Percentiles rank a stretch among this genome's conserved stretches.
Evolutionary conservation across 2,888 invertebrate species (phyloP).

Genomic region (Idaea aversata): DNA sequence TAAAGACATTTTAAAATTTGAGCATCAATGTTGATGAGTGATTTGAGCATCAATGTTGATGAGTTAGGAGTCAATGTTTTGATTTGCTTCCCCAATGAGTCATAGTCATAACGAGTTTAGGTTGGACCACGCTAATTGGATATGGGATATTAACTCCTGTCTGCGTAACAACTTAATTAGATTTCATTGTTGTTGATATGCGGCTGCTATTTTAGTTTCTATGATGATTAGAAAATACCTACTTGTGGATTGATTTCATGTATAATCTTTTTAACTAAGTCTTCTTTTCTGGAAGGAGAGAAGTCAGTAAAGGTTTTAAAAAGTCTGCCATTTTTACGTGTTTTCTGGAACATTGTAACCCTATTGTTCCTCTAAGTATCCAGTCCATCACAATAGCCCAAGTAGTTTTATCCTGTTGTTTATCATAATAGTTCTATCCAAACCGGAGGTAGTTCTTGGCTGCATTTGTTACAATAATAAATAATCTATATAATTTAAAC

Average conservation of each 20-base stretch:
- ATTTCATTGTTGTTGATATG: not conserved
- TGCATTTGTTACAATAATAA: too few relatives aligned
- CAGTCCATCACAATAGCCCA: too few relatives aligned
- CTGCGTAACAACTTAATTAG: conserved; percentile 7
- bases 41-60: not conserved
- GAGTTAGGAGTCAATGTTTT: not conserved
- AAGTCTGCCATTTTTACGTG: too few relatives aligned
- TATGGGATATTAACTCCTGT: conserved; percentile 12
- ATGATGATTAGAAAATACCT: not conserved
- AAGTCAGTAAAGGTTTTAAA: too few relatives aligned
- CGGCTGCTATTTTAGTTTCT: not conserved
- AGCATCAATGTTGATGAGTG: not conserved
- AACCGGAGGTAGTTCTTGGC: too few relatives aligned
- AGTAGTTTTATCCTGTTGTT: too few relatives aligned
- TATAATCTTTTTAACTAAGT: too few relatives aligned
- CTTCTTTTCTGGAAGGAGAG: too few relatives aligned
- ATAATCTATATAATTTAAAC: too few relatives aligned
- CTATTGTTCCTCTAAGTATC: too few relatives aligned
- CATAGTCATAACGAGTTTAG: conserved; percentile 5
- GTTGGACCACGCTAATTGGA: conserved; percentile 12
- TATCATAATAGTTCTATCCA: too few relatives aligned
- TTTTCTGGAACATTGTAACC: too few relatives aligned
- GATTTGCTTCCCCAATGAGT: not conserved
- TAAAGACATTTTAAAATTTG: not conserved
- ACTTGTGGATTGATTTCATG: not conserved